Evolutionary conservation across 2,888 invertebrate species (phyloP), one percentile per base, ranked within the genome.

Genomic region (Germaria angustata): DNA sequence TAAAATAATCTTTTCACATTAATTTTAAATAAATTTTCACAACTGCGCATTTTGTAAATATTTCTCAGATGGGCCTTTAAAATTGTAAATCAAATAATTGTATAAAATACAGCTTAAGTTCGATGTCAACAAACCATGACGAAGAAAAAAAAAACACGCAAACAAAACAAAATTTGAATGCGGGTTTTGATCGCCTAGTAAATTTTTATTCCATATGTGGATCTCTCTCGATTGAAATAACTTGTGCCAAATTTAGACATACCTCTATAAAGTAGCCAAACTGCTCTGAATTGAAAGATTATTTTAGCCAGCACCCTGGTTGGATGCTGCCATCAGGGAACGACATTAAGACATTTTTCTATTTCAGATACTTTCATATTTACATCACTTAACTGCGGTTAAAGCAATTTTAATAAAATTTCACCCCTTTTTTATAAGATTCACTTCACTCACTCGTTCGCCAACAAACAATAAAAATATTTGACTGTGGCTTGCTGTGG

Each of bases 401-500:
- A 39, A 39, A 59, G 5, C 5, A 57, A 61, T 49, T 55, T 2
- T 22, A 66, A 59, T 39, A 39, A 72, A 59, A 72, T 72, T 79
- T 79, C 72, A 66, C 57, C 36, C 72, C 72, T 34, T 73, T 79
- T 59, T 53, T 66, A 66, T 44, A 51, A 51, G 73, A 41, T 41
- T 59, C 8, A 76, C 24, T 53, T 28, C n/a, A 34, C 39, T 28
- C 11, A 28, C 22, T 63, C 20, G n/a, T 34, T 53, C 55, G 5
- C 15, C 53, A 63, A 53, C 53, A 22, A 32, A 57, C 34, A 65
- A 71, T 34, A 57, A 22, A 51, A 63, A 59, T 51, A 17, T 44
- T 68, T 32, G 39, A 73, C 51, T 73, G 66, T 15, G 59, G 73
- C 49, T 72, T 79, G 79, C 59, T 59, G 20, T 36, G 79, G 66